These are phyloP conservation scores for Borostomias antarcticus DNA, from an alignment of 2,797 vertebrate species.

Conservation along the genomic window DNA sequence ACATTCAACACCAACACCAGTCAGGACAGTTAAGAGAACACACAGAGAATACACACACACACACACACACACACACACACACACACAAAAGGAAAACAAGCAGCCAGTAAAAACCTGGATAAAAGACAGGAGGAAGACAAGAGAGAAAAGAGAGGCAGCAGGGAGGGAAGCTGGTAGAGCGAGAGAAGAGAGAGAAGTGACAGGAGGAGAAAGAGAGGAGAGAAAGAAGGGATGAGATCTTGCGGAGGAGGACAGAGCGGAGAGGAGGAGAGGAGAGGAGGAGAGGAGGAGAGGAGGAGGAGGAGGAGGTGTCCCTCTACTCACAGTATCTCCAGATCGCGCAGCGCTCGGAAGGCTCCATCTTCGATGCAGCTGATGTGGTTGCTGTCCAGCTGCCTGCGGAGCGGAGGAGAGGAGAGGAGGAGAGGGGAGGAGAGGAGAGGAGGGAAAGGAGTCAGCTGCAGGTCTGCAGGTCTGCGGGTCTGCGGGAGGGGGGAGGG, in stretches of 20 bases:
- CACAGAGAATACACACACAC: conserved; percentile 12
- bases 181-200: conserved; percentile 14
- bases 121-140: conserved; percentile 14
- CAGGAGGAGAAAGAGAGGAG: conserved; percentile 27
- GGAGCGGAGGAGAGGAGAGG: conserved; percentile 77
- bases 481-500: conserved; percentile 39
- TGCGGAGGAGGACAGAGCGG: conserved; percentile 25
- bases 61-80: conserved; percentile 19
- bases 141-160: conserved; percentile 5
- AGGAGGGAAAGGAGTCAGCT: conserved; percentile 82
- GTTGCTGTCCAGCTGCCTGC: conserved; percentile 99
- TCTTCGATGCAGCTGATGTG: conserved; percentile 99
- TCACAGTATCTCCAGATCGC: conserved; percentile 99
- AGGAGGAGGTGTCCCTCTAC: conserved; percentile 63
- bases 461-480: conserved; percentile 60
- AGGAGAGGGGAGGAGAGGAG: conserved; percentile 61
- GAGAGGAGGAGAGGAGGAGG: conserved; percentile 42
- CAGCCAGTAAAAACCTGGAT: conserved; percentile 8
- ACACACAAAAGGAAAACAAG: conserved; percentile 16
- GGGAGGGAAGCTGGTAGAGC: too few relatives aligned
- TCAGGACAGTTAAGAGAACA: conserved; percentile 13
- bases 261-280: conserved; percentile 55
- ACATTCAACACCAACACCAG: conserved; percentile 22
- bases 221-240: conserved; percentile 14
- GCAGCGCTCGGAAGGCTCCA: conserved; percentile 98